Conservation (phyloP, 2,888 invertebrate genomes). For the Podotricha telesiphe region DNA sequence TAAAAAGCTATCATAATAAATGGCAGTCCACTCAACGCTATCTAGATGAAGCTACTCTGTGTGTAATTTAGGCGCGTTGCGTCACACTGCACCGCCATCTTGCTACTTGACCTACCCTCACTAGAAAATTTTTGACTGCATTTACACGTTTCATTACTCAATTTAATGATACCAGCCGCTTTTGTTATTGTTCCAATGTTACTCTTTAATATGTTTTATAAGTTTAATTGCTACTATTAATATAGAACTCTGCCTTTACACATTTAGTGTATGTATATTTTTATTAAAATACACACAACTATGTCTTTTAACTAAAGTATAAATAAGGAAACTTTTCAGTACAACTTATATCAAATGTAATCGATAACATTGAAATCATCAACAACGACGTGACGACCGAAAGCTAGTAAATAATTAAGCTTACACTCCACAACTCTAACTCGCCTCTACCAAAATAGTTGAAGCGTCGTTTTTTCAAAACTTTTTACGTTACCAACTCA, state of each 20-base stretch:
- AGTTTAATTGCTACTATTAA: background rate
- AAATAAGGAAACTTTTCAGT: too few relatives aligned
- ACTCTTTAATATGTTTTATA: background rate
- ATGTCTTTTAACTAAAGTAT: too few relatives aligned
- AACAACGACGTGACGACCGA: background rate
- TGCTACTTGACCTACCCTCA: conserved; percentile 41
- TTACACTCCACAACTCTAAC: background rate
- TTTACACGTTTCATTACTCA: conserved; percentile 25
- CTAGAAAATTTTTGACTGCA: conserved; percentile 27
- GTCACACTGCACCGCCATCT: conserved; percentile 34
- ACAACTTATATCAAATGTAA: background rate
- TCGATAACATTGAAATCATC: background rate
- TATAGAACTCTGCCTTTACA: background rate
- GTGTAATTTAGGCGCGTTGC: conserved; percentile 31
- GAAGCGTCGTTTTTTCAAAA: conserved; percentile 33
- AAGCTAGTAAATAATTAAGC: conserved; percentile 23
- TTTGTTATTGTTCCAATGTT: conserved; percentile 3
- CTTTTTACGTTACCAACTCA: conserved; percentile 26
- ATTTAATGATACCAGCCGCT: background rate
- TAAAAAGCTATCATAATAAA: background rate
- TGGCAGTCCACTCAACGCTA: background rate
- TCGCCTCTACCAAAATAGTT: conserved; percentile 13
- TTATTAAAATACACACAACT: background rate
- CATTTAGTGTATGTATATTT: background rate
- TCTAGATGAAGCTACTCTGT: conserved; percentile 16